Evolutionary conservation across 53 echinoderm and acorn worm species (phyloP).

Genomic region (Temnopleurus reevesii): DNA sequence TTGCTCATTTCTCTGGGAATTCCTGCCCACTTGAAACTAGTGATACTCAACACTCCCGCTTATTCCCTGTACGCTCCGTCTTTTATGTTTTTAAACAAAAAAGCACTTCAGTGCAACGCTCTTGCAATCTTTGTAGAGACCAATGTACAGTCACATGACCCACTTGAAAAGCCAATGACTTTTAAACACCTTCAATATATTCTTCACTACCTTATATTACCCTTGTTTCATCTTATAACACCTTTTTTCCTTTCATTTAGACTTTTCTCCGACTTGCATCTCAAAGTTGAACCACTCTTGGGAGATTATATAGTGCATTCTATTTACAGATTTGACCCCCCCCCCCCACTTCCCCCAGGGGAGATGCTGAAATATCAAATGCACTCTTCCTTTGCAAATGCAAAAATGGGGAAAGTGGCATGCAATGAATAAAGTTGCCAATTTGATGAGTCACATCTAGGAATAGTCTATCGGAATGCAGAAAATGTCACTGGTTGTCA

Average conservation of each 20-base stretch:
- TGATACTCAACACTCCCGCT: slow-evolving; percentile 30
- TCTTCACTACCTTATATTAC: not conserved
- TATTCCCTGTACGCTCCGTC: not conserved
- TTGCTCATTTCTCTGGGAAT: slow-evolving; percentile 34
- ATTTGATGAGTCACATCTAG: not conserved
- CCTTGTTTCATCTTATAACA: not conserved
- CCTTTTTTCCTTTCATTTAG: not conserved
- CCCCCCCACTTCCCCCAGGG: not conserved
- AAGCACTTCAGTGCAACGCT: not conserved
- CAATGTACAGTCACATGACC: slow-evolving; percentile 6
- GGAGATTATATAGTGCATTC: not conserved
- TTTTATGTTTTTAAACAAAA: not conserved
- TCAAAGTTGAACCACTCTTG: not conserved
- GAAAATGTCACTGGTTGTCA: not conserved
- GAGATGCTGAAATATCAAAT: slow-evolving; percentile 11
- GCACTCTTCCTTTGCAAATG: not conserved
- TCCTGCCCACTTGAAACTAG: slow-evolving; percentile 32
- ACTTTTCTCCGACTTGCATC: not conserved
- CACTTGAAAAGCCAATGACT: not conserved
- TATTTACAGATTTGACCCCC: not conserved
- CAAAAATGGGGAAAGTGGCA: not conserved
- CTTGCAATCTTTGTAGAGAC: not conserved
- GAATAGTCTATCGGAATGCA: not conserved
- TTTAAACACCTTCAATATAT: not conserved
- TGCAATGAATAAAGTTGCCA: not conserved